phyloP scores from a whole-genome alignment of 2,888 invertebrate species.

The Volucella inanis region DNA sequence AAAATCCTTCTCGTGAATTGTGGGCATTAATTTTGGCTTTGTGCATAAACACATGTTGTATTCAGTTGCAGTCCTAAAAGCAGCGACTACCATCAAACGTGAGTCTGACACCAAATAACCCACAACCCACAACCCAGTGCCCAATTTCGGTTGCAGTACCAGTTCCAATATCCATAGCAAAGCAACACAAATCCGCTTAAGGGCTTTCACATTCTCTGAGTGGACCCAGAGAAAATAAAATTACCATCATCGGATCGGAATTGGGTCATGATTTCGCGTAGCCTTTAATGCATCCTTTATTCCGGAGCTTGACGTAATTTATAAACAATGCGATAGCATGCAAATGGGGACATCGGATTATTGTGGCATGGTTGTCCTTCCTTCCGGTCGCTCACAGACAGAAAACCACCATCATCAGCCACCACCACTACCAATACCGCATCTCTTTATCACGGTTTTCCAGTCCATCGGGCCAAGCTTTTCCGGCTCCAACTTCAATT shows the following conservation, averaged over 20 bases:
- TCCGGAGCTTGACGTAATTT: conserved; percentile 53
- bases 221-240: conserved; percentile 12
- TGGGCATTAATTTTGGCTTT: conserved; percentile 53
- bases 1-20: conserved; percentile 45
- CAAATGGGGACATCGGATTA: conserved; percentile 69
- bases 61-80: conserved; percentile 8
- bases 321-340: conserved; percentile 70
- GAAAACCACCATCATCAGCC: too few species aligned
- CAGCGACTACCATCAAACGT: conserved; percentile 18
- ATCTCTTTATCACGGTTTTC: conserved; percentile 62
- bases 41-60: conserved; percentile 45
- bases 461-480: conserved; percentile 39
- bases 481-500: neutral
- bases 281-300: conserved; percentile 68
- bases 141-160: neutral
- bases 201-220: neutral
- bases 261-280: conserved; percentile 66
- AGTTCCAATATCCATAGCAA: conserved; percentile 29
- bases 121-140: neutral
- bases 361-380: conserved; percentile 37
- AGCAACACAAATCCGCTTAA: neutral
- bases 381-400: neutral
- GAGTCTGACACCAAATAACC: neutral
- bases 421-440: conserved; percentile 10
- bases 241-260: conserved; percentile 47